These are phyloP conservation scores for Sardina pilchardus DNA, from an alignment of 2,113 vertebrate genomes.

Conservation along the genomic window DNA sequence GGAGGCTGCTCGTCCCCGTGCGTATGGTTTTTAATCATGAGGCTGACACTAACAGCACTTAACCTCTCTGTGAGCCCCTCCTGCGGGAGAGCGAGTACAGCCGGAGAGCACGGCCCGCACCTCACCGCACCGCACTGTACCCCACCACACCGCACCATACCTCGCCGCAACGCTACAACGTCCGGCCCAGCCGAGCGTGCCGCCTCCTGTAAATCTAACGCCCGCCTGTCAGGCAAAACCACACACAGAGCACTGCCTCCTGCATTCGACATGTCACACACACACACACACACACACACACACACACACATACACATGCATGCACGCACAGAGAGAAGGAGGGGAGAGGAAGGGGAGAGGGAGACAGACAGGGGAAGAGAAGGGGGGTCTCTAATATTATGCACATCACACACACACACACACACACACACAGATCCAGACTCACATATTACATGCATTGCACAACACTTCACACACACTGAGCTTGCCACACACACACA, in stretches of 20 bases:
- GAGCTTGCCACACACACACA: not conserved
- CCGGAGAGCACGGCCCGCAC: not conserved
- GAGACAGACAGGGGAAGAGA: not conserved
- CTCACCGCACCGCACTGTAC: not conserved
- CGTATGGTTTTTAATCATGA: constrained; percentile 23
- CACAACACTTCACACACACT: not conserved
- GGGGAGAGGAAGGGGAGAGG: not conserved
- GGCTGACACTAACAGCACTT: constrained; percentile 36
- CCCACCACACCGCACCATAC: not conserved
- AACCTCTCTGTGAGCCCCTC: constrained; percentile 20
- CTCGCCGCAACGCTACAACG: no score
- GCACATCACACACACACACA: not conserved
- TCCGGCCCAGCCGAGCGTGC: not conserved
- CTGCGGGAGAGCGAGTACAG: not conserved
- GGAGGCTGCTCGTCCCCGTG: not conserved
- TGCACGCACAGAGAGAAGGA: not conserved
- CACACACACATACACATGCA: not conserved
- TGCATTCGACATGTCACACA: not conserved
- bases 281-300: not conserved
- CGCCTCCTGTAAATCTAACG: not conserved
- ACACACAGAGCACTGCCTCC: not conserved
- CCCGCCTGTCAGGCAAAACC: not conserved
- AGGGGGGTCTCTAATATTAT: not conserved
- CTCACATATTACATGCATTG: not conserved
- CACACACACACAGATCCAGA: not conserved